Evolutionary conservation across 2,113 vertebrate genomes (phyloP).

Genomic region (Antigone vipio): DNA sequence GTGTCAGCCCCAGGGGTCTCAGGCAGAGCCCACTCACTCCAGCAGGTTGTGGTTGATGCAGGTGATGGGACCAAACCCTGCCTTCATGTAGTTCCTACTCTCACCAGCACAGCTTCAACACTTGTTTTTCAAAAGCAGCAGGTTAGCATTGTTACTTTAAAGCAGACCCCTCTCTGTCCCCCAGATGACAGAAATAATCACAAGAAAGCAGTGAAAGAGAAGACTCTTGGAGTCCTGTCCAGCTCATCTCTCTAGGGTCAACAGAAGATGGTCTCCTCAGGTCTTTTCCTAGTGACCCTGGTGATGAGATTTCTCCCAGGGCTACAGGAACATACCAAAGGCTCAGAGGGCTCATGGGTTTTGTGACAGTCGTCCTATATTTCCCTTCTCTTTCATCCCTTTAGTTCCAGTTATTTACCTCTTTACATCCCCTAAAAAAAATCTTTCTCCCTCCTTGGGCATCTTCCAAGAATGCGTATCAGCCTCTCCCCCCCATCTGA

Average conservation of each 20-base stretch:
- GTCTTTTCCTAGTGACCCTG: background rate
- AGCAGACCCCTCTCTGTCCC: background rate
- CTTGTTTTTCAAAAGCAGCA: background rate
- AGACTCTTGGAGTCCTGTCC: background rate
- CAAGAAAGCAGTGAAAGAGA: background rate
- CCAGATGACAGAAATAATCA: background rate
- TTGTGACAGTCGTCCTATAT: background rate
- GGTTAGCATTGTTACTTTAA: background rate
- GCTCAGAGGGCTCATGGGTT: background rate
- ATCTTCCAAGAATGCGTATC: background rate
- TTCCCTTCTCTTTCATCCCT: background rate
- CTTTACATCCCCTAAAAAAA: background rate
- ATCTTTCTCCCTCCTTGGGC: background rate
- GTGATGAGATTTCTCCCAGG: background rate
- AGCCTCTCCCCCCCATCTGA: constrained; percentile 1
- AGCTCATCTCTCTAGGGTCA: background rate
- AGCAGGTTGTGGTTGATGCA: background rate
- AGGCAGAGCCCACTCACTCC: background rate
- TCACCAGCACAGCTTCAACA: background rate
- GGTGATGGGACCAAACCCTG: background rate
- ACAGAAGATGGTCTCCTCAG: background rate
- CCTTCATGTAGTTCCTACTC: background rate
- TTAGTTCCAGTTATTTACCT: background rate
- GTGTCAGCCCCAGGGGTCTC: background rate
- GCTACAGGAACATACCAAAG: background rate